These are phyloP conservation scores for Caenorhabditis angaria DNA, from an alignment of 2,888 invertebrate genomes.

Conservation along the genomic window DNA sequence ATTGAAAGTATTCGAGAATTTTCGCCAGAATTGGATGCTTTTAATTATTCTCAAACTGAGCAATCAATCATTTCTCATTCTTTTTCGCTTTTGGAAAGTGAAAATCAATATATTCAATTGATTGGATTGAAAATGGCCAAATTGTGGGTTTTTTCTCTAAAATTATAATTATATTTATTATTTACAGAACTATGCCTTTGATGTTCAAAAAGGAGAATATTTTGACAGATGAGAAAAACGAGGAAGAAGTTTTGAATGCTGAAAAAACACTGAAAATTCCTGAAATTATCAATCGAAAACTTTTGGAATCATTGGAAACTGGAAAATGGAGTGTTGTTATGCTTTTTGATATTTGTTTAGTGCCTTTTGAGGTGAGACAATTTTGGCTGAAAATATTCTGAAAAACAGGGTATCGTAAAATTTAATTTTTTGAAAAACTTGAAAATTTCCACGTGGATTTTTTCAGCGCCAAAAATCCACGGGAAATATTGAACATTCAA, in stretches of 20 bases:
- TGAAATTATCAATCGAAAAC: neutral
- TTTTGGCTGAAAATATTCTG: neutral
- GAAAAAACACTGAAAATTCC: slow-evolving; percentile 19
- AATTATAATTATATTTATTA: neutral
- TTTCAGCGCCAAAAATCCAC: neutral
- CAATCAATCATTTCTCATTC: slow-evolving; percentile 29
- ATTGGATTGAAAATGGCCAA: slow-evolving; percentile 22
- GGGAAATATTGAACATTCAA: too few relatives aligned
- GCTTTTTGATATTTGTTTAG: slow-evolving; percentile 11
- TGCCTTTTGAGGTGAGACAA: slow-evolving; percentile 6
- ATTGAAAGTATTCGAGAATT: neutral
- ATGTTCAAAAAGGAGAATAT: slow-evolving; percentile 38
- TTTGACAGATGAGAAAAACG: neutral
- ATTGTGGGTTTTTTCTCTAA: slow-evolving; percentile 20
- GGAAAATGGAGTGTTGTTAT: slow-evolving; percentile 2
- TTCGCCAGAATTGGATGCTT: slow-evolving; percentile 15
- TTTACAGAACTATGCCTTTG: slow-evolving; percentile 23
- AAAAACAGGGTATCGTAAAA: neutral
- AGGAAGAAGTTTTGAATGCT: neutral
- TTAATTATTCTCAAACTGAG: slow-evolving; percentile 17
- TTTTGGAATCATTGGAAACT: neutral
- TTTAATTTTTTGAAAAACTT: neutral
- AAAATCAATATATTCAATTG: slow-evolving; percentile 25
- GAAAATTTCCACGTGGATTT: neutral
- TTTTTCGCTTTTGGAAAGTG: slow-evolving; percentile 14